A percentile compares a stretch with the other conserved stretches of the same genome.
phyloP scores from a whole-genome alignment of 2,113 vertebrate species.

The Leucosticte australis region DNA sequence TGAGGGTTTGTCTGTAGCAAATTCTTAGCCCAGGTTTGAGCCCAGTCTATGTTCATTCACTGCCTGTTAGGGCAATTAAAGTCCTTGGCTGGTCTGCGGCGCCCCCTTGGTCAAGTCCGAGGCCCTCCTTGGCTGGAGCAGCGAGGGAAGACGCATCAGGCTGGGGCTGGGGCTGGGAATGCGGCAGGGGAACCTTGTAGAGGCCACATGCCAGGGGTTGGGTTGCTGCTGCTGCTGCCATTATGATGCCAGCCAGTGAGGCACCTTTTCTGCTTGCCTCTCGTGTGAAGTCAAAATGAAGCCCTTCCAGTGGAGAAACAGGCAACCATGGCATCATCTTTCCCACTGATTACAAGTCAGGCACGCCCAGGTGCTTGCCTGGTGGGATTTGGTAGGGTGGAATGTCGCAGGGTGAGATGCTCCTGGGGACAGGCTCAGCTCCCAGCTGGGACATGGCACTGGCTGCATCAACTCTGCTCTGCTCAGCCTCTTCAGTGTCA shows the following conservation, averaged over 20 bases:
- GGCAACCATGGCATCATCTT: neutral
- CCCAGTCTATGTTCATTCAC: neutral
- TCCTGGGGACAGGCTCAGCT: neutral
- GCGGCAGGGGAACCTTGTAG: neutral
- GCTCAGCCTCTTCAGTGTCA: neutral
- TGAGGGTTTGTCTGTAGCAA: neutral
- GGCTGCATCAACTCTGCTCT: neutral
- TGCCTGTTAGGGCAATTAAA: neutral
- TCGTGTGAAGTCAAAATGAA: neutral
- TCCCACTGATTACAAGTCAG: neutral
- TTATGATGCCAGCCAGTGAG: neutral
- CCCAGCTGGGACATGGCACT: neutral
- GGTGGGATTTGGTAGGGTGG: neutral
- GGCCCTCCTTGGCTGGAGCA: neutral
- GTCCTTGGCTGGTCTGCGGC: fast-evolving
- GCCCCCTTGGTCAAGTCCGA: neutral
- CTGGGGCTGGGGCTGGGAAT: neutral
- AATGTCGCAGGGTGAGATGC: neutral
- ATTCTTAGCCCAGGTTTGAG: neutral
- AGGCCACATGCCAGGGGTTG: neutral
- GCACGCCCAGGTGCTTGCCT: neutral
- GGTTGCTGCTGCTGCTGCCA: neutral
- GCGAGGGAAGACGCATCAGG: neutral
- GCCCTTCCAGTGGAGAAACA: neutral
- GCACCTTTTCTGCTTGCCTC: neutral